Percentiles rank a stretch among this genome's conserved stretches.
phyloP scores from a whole-genome alignment of 1,140 invertebrate genomes.

The Ptiloglossa arizonensis region DNA sequence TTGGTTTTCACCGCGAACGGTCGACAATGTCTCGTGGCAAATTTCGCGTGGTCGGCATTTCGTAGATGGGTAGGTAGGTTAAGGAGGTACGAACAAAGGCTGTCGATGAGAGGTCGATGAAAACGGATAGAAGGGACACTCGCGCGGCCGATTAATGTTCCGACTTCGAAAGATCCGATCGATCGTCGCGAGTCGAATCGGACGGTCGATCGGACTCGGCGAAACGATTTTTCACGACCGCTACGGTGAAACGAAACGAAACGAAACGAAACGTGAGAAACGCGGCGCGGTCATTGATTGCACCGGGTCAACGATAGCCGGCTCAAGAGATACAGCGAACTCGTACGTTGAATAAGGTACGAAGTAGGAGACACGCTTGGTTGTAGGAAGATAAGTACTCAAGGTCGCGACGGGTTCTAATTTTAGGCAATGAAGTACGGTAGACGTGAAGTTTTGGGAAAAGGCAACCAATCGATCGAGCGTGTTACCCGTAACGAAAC shows the following conservation, averaged over 20 bases:
- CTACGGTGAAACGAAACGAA: too few relatives aligned
- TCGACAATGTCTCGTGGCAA: not conserved
- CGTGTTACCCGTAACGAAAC: too few relatives aligned
- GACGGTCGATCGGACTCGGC: too few relatives aligned
- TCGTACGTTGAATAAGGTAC: not conserved
- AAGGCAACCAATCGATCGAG: not conserved
- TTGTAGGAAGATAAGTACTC: too few relatives aligned
- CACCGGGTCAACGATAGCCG: not conserved
- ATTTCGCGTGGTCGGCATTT: conserved; percentile 6
- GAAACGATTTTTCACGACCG: not conserved
- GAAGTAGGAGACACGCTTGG: not conserved
- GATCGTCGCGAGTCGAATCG: not conserved
- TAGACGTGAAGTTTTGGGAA: not conserved
- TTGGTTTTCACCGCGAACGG: not conserved
- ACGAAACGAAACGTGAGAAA: conserved; percentile 1
- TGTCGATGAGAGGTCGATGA: not conserved
- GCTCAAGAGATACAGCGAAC: not conserved
- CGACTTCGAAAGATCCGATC: not conserved
- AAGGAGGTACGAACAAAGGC: conserved; percentile 21
- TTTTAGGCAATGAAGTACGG: too few relatives aligned
- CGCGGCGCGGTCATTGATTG: conserved; percentile 2
- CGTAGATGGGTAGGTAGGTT: not conserved
- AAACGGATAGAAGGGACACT: conserved; percentile 2
- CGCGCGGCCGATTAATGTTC: conserved; percentile 1
- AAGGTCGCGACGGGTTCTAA: too few relatives aligned